Conservation (phyloP, 2,113 vertebrate genomes). For the Desmodus rotundus region DNA sequence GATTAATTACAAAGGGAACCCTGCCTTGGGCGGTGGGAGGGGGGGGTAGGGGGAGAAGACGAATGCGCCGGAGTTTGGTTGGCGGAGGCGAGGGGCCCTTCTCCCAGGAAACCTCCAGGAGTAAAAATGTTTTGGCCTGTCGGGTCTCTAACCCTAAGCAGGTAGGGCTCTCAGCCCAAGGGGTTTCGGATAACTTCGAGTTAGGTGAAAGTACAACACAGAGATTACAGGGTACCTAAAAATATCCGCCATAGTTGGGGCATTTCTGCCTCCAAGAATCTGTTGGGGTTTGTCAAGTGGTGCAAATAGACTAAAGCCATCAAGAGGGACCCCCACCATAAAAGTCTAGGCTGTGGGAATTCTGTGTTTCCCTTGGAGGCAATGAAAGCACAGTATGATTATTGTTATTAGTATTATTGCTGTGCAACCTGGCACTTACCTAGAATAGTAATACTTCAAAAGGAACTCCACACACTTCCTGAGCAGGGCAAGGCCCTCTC, state of each 20-base stretch:
- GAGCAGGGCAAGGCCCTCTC: not conserved
- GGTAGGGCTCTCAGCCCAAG: not conserved
- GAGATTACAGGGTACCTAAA: not conserved
- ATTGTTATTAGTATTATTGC: not conserved
- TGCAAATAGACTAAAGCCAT: not conserved
- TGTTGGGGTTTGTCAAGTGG: not conserved
- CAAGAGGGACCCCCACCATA: not conserved
- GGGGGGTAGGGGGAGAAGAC: not conserved
- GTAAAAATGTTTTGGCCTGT: not conserved
- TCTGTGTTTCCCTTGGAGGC: not conserved
- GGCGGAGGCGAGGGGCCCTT: not conserved
- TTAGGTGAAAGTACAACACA: not conserved
- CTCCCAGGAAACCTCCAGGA: not conserved
- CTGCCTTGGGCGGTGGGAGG: not conserved
- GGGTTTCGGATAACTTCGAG: not conserved
- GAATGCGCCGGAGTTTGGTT: not conserved
- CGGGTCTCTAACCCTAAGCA: not conserved
- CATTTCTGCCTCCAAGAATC: not conserved
- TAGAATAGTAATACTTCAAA: slow-evolving; percentile 18
- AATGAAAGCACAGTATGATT: slow-evolving; percentile 4
- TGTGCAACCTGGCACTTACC: slow-evolving; percentile 15
- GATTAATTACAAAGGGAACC: slow-evolving; percentile 73
- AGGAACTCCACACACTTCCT: not conserved
- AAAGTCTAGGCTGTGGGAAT: not conserved
- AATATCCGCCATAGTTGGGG: not conserved